A percentile compares a stretch with the other conserved stretches of the same genome.
These are phyloP conservation scores for Trissonchulus latispiculum DNA, from an alignment of 2,888 invertebrate genomes.

Conservation along the genomic window DNA sequence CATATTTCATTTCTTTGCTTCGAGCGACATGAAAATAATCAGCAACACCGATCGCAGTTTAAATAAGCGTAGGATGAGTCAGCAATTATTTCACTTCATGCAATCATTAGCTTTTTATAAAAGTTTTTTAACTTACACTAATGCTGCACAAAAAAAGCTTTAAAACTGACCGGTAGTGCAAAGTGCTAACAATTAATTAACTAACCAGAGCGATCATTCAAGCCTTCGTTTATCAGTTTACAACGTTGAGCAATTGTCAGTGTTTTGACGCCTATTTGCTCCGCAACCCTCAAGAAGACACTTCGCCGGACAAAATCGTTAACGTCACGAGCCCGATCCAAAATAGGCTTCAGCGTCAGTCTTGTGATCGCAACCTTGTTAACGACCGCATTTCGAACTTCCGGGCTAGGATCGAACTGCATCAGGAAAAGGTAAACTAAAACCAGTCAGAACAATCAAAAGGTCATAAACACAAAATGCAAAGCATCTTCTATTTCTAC, in stretches of 20 bases:
- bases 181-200: slow-evolving; percentile 19
- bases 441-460: too few relatives aligned
- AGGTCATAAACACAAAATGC: too few relatives aligned
- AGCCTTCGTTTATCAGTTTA: slow-evolving; percentile 55
- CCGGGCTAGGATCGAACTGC: slow-evolving; percentile 60
- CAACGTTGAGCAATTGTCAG: slow-evolving; percentile 59
- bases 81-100: too few relatives aligned
- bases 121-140: too few relatives aligned
- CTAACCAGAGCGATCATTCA: slow-evolving; percentile 54
- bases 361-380: slow-evolving; percentile 63
- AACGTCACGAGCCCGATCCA: slow-evolving; percentile 64
- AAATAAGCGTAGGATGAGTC: too few relatives aligned
- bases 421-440: slow-evolving; percentile 44
- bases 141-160: too few relatives aligned
- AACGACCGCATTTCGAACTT: slow-evolving; percentile 61
- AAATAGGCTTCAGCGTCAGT: slow-evolving; percentile 59
- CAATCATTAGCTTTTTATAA: too few relatives aligned
- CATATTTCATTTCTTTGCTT: too few relatives aligned
- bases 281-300: slow-evolving; percentile 52
- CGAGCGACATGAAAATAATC: not conserved
- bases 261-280: slow-evolving; percentile 52
- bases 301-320: slow-evolving; percentile 62
- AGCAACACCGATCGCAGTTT: not conserved
- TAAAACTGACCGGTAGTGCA: too few relatives aligned
- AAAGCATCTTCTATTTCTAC: too few relatives aligned